Evolutionary conservation across 2,113 vertebrate genomes (phyloP).

Genomic region (Pteruthius melanotis): DNA sequence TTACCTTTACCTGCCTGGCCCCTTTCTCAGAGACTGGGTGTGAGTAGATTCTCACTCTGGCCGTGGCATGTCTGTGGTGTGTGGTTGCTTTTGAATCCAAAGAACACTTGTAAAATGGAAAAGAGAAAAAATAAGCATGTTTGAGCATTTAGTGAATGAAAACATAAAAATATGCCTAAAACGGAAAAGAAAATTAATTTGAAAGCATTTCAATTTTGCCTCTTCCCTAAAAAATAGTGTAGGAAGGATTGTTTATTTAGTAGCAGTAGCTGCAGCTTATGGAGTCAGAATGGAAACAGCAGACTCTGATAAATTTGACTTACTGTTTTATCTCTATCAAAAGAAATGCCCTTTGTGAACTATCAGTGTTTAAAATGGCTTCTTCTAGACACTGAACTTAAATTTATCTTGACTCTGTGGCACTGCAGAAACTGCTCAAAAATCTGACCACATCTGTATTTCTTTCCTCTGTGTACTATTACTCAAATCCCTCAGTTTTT

Average conservation of each 20-base stretch:
- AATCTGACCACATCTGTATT: neutral
- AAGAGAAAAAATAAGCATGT: accelerated
- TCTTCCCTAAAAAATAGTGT: neutral
- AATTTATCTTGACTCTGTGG: neutral
- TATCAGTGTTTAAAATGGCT: neutral
- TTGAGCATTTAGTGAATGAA: neutral
- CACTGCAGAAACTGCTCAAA: neutral
- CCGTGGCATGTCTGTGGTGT: neutral
- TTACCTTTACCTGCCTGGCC: neutral
- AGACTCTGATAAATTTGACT: neutral
- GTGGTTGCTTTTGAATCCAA: neutral
- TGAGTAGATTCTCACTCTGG: neutral
- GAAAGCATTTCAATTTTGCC: neutral
- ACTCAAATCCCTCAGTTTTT: neutral
- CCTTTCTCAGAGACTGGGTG: accelerated
- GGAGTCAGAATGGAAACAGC: neutral
- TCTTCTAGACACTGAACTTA: neutral
- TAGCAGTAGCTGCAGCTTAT: neutral
- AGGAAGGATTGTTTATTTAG: neutral
- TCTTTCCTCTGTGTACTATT: neutral
- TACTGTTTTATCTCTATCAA: neutral
- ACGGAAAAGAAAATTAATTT: neutral
- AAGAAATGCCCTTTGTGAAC: neutral
- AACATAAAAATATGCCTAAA: neutral
- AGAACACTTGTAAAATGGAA: neutral